A percentile compares a stretch with the other conserved stretches of the same genome.
phyloP scores from a whole-genome alignment of 2,797 vertebrate species.

The Gymnothorax reevesii region DNA sequence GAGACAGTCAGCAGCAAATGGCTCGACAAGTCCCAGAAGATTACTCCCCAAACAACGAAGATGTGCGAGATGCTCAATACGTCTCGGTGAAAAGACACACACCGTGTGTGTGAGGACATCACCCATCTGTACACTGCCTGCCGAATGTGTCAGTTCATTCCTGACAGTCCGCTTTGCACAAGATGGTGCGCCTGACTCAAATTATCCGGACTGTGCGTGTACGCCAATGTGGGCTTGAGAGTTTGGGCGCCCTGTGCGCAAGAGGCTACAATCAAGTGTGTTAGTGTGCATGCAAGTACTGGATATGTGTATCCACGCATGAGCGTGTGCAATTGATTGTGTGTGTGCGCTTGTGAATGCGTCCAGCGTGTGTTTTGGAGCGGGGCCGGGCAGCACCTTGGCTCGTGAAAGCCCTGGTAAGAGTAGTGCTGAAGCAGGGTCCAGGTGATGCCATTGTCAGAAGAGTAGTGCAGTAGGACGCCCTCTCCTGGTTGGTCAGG shows the following conservation, averaged over 20 bases:
- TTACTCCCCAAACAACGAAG: slow-evolving; percentile 38
- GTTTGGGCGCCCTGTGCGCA: too few relatives aligned
- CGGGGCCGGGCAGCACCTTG: slow-evolving; percentile 73
- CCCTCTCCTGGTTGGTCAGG: slow-evolving; percentile 95
- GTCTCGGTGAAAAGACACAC: slow-evolving; percentile 29
- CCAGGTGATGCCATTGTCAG: slow-evolving; percentile 97
- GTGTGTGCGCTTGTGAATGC: not conserved
- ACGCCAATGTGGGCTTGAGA: not conserved
- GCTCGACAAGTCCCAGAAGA: slow-evolving; percentile 47
- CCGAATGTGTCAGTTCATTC: not conserved
- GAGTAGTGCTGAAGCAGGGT: slow-evolving; percentile 94
- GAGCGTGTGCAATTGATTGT: not conserved
- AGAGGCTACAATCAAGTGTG: too few relatives aligned
- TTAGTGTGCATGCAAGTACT: too few relatives aligned
- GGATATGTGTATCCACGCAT: not conserved
- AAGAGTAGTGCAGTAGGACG: slow-evolving; percentile 91
- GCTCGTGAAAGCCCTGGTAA: slow-evolving; percentile 94
- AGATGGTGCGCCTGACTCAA: not conserved
- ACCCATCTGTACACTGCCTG: not conserved
- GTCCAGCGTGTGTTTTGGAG: not conserved
- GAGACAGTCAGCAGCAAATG: slow-evolving; percentile 47
- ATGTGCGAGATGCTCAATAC: slow-evolving; percentile 45
- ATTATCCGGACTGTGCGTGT: not conserved
- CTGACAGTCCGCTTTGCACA: not conserved
- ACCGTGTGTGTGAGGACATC: not conserved